Base-by-base conservation (phyloP, 1,140 invertebrate species). In the Plectus sambesii region DNA sequence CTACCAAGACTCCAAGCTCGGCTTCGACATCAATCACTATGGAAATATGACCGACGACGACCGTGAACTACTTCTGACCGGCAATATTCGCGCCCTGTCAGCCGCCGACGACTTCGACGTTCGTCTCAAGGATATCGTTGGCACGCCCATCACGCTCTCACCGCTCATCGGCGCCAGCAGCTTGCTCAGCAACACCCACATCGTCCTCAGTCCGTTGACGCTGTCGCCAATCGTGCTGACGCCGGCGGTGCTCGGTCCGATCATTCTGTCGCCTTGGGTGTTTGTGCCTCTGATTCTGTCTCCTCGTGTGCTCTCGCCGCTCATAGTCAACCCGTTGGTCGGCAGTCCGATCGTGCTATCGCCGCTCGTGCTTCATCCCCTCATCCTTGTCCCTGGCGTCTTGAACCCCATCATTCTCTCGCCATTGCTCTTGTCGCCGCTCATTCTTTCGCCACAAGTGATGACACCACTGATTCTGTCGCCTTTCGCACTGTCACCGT, bases 191-290 rank as follows among this genome's bases (percentile, higher is more conserved):
- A n/a, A n/a, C n/a, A n/a, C 30, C 30, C 17, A 33, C 3, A 54
- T 66, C 27, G 49, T 66, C 36, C 30, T 66, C 12, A 53, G 56
- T 5, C 63, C 63, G 23, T 22, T 59, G 5, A 55, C 64, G 5
- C 42, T 67, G 4, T 63, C 57, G 8, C 58, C 58, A 6, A 40
- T 53, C 12, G 45, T 67, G 26, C 53, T 63, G 19, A 46, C 63
- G 2, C 63, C 61, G 9, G 60, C 60, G 5, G 52, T 57, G 4
- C 36, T 62, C 8, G 61, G 61, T 9, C 52, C 56, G 5, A 40
- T 66, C 24, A 43, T 64, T 26, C 49, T 62, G n/a, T 56, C 49
- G 20, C 61, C 60, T 2, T 64, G 58, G 58, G 12, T 66, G 1
- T 60, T 65, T 20, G 49, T 60, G 15, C 62, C 62, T 5, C 27